Percentiles rank a stretch among this genome's conserved stretches.
Conservation (phyloP, 2,888 invertebrate species). For the Heliconius hortense region DNA sequence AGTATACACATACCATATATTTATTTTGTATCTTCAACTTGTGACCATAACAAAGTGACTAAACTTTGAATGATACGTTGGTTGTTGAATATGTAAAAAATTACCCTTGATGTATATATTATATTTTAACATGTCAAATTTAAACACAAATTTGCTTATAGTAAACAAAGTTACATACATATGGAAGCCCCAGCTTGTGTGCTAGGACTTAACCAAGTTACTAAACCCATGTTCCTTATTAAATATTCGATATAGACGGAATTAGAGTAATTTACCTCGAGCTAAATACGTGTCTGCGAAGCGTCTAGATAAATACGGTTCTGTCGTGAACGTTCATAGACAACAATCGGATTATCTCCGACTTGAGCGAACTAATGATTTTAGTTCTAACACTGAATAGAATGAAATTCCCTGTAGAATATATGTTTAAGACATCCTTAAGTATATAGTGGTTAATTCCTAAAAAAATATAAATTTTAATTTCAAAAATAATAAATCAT, state of each 20-base stretch:
- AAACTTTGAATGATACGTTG: no score
- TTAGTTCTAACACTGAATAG: slow-evolving; percentile 47
- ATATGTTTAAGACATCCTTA: slow-evolving; percentile 7
- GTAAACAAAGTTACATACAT: background rate
- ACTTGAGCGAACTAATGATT: slow-evolving; percentile 50
- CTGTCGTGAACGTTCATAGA: slow-evolving; percentile 36
- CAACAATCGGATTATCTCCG: slow-evolving; percentile 54
- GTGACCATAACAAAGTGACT: no score
- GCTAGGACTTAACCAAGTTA: slow-evolving; percentile 11
- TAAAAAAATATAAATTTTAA: background rate
- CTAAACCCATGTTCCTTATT: slow-evolving; percentile 11
- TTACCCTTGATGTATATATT: no score
- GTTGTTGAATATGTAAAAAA: background rate
- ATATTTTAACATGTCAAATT: background rate
- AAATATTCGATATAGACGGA: slow-evolving; percentile 25
- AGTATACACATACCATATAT: no score
- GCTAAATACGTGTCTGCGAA: slow-evolving; percentile 27
- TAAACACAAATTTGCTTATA: background rate
- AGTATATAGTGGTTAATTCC: background rate
- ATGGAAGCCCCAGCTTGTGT: background rate
- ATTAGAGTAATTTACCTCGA: slow-evolving; percentile 27
- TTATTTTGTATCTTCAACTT: no score
- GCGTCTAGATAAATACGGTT: slow-evolving; percentile 31
- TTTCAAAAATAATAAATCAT: background rate
- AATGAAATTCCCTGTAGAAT: slow-evolving; percentile 20